Evolutionary conservation across 2,797 vertebrate genomes (phyloP), one percentile per base, ranked within the genome.

Genomic region (Cyprinella venusta): DNA sequence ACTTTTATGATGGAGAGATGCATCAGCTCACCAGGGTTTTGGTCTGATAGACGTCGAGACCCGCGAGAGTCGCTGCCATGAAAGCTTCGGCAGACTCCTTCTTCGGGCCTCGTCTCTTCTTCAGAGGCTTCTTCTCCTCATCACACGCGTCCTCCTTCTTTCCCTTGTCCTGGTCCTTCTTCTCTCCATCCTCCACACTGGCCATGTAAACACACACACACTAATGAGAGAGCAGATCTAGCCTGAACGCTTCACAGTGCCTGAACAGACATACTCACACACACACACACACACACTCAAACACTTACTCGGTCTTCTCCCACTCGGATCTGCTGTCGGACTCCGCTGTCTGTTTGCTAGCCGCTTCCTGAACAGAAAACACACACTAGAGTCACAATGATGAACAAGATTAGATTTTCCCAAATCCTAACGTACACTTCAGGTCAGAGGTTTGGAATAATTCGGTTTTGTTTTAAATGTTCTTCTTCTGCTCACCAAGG

Each of bases 221-320:
- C 36, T 42, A 7, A 38, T 21, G 69, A 26, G 18, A 88, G 71
- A 88, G 36, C 63, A 45, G 12, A 59, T 56, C 33, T 40, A 50
- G 50, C 50, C 50, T 21, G 18, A 54, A 56, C 13, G 45, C 42
- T 50, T 50, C 48, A 50, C 48, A 52, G 16, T 6, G 13, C 48
- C 75, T n/a, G 56, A 6, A 26, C 8, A 79, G 7, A 74, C 26
- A 67, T 18, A 8, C 19, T 38, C 48, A 76, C 70, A 64, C 38
- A 42, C 42, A 38, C 36, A 45, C 12, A 45, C 42, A 13, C 42
- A 45, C 10, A 45, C 10, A 1, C 40, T 3, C 10, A 76, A 69
- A 67, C 21, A 97, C 98, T 98, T 92, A 99, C 98, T 99, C 98
- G n/a, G 96, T 95, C 88, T 99, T 99, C 91, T 99, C 98, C 5